Conservation (phyloP, 2,888 invertebrate species). For the Incurvaria masculella region DNA sequence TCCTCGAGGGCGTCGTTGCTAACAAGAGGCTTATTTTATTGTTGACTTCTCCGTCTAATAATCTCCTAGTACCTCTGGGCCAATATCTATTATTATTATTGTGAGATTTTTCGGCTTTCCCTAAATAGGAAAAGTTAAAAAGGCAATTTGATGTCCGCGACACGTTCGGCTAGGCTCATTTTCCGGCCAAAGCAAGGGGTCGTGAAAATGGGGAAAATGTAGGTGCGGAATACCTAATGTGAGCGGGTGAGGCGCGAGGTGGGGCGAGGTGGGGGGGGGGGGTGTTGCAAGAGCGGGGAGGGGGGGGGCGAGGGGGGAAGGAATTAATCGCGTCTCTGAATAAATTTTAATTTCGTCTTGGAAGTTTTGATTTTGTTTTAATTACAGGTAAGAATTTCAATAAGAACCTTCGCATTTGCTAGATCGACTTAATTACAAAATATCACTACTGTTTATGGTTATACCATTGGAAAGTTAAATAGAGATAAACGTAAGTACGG, state of each 20-base stretch:
- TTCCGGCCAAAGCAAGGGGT: conserved; percentile 12
- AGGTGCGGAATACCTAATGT: conserved; percentile 12
- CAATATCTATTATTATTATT: conserved; percentile 41
- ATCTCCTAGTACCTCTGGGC: conserved; percentile 1
- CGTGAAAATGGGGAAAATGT: conserved; percentile 8
- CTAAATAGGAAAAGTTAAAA: conserved; percentile 57
- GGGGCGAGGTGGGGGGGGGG: neutral
- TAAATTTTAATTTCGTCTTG: conserved; percentile 51
- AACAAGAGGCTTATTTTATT: neutral
- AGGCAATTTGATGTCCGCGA: conserved; percentile 45
- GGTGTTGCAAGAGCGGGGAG: neutral
- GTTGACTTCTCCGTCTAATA: conserved; percentile 2
- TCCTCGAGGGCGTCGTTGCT: neutral
- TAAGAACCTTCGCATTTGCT: too few species aligned
- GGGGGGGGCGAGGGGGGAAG: neutral
- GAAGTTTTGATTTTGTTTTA: conserved; percentile 47
- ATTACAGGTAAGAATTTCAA: neutral
- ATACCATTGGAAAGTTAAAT: too few species aligned
- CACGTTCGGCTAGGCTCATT: conserved; percentile 32
- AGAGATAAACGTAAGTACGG: too few species aligned
- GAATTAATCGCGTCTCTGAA: conserved; percentile 18
- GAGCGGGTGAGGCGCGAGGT: neutral
- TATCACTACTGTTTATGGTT: too few species aligned
- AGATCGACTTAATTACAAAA: too few species aligned
- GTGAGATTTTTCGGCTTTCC: conserved; percentile 42